A percentile compares a stretch with the other conserved stretches of the same genome.
Evolutionary conservation across 2,797 vertebrate genomes (phyloP).

Genomic region (Anableps anableps): DNA sequence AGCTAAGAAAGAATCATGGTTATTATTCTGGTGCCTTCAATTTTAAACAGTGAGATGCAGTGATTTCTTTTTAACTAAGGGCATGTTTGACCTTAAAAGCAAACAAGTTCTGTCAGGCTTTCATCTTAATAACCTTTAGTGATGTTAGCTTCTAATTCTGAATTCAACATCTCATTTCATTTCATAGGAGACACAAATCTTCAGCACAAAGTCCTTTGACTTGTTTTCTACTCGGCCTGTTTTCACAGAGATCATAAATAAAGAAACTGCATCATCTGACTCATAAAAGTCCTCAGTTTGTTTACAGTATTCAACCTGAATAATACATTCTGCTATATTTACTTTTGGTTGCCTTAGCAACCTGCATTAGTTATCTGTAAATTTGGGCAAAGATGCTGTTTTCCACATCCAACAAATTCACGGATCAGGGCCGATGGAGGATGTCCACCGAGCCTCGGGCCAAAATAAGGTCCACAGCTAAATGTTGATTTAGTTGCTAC

Average conservation of each 20-base stretch:
- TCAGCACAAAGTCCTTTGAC: constrained; percentile 46
- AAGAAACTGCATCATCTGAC: constrained; percentile 39
- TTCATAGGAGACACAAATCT: constrained; percentile 30
- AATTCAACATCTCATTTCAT: constrained; percentile 49
- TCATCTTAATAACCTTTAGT: constrained; percentile 45
- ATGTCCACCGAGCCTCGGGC: not conserved
- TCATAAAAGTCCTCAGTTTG: constrained; percentile 22
- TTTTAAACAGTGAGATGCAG: constrained; percentile 27
- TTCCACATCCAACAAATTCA: not conserved
- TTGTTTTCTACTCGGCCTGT: constrained; percentile 50
- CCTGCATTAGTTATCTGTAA: not conserved
- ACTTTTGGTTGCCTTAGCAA: not conserved
- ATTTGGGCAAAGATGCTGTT: not conserved
- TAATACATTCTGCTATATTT: not conserved
- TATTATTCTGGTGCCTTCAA: constrained; percentile 33
- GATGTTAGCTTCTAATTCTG: constrained; percentile 45
- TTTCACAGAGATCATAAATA: constrained; percentile 56
- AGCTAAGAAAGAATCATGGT: constrained; percentile 20
- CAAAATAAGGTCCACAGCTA: constrained; percentile 23
- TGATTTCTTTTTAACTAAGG: constrained; percentile 44
- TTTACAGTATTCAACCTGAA: constrained; percentile 53
- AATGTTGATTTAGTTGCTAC: constrained; percentile 32
- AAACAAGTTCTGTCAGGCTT: constrained; percentile 59
- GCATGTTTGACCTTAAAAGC: constrained; percentile 53
- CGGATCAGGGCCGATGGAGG: not conserved